A percentile compares a stretch with the other conserved stretches of the same genome.
phyloP scores from a whole-genome alignment of 2,888 invertebrate genomes.

The Elmis aenea region DNA sequence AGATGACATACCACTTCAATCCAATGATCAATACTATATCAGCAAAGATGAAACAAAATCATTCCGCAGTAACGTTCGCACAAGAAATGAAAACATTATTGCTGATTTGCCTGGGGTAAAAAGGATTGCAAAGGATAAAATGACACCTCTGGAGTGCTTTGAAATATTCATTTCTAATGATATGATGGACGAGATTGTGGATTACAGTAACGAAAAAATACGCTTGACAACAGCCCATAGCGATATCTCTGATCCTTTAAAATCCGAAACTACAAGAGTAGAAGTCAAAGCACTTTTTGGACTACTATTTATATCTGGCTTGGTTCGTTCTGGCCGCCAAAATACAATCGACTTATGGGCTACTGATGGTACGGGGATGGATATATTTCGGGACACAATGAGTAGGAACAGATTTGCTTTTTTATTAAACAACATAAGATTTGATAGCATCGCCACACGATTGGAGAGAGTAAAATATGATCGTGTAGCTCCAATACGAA shows the following conservation, averaged over 20 bases:
- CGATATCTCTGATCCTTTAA: no score
- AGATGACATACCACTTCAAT: neutral
- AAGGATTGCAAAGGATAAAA: slow-evolving; percentile 1
- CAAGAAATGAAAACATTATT: slow-evolving; percentile 1
- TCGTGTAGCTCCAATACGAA: no score
- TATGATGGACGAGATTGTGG: no score
- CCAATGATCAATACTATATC: neutral
- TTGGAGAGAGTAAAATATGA: neutral
- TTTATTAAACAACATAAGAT: neutral
- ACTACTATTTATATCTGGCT: neutral
- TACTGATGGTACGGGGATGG: neutral
- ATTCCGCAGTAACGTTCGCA: slow-evolving; percentile 1
- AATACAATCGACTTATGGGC: neutral
- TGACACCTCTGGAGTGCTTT: no score
- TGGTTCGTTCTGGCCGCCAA: neutral
- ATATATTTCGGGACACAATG: slow-evolving; percentile 2
- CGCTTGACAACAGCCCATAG: no score
- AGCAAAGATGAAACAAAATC: neutral
- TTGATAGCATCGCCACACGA: slow-evolving; percentile 1
- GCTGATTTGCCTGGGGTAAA: neutral
- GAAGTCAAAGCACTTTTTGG: slow-evolving; percentile 1
- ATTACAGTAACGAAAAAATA: no score
- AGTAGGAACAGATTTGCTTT: neutral
- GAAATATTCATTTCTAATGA: no score
- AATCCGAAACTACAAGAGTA: neutral